Percentiles rank a stretch among this genome's conserved stretches.
Evolutionary conservation across 92 coral and sea anemone species (phyloP).

Genomic region (Parazoanthus swiftii): DNA sequence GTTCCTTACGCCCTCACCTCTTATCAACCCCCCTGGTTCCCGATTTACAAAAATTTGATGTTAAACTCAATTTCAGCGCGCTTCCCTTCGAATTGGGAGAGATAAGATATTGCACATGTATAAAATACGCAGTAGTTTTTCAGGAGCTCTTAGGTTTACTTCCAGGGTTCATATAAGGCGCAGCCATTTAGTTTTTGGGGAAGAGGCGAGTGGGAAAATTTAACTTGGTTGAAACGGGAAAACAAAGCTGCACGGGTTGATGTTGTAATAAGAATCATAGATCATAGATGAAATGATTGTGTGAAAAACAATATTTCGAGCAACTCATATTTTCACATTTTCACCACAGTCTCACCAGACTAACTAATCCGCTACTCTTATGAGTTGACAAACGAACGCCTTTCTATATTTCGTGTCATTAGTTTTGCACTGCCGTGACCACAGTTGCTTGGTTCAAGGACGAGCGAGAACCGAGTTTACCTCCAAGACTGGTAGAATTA

Average conservation of each 20-base stretch:
- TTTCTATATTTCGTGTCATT: neutral
- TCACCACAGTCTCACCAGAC: neutral
- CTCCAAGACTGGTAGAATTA: neutral
- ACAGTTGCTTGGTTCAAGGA: conserved; percentile 8
- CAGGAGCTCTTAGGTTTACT: neutral
- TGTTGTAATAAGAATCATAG: neutral
- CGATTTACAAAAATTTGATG: no score
- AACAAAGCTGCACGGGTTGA: neutral
- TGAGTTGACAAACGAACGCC: no score
- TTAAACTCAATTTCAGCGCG: no score
- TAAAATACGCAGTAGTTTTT: neutral
- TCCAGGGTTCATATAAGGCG: neutral
- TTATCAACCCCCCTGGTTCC: no score
- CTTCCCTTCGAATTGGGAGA: no score
- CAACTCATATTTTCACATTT: neutral
- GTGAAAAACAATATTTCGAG: neutral
- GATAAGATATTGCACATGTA: neutral
- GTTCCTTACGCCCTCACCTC: no score
- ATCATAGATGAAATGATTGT: no score
- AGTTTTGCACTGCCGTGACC: neutral
- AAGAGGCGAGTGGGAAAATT: neutral
- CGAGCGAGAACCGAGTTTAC: neutral
- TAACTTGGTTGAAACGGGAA: no score
- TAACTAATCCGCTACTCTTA: neutral
- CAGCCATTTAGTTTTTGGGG: neutral